A percentile compares a stretch with the other conserved stretches of the same genome.
These are phyloP conservation scores for Pycnomerus fuliginosus DNA, from an alignment of 2,888 invertebrate species.

Conservation along the genomic window DNA sequence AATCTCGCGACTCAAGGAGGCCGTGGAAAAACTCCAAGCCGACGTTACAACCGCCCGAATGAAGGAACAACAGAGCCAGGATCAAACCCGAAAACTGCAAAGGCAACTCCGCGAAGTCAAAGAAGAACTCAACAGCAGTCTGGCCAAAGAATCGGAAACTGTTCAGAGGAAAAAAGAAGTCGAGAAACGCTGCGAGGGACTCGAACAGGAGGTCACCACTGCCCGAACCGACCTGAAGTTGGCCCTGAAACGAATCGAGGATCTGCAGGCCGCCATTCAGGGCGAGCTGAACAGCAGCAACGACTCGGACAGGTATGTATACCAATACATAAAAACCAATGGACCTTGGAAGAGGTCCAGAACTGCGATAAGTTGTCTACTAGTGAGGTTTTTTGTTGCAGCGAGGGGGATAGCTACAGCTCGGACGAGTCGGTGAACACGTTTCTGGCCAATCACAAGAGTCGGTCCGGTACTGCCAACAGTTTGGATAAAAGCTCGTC, in stretches of 20 bases:
- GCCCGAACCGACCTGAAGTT: conserved; percentile 80
- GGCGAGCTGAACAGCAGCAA: conserved; percentile 73
- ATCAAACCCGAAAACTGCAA: conserved; percentile 73
- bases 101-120: conserved; percentile 71
- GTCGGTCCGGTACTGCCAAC: conserved; percentile 46
- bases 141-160: conserved; percentile 75
- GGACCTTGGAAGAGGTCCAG: not conserved
- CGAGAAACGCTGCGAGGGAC: conserved; percentile 70
- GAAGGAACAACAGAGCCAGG: conserved; percentile 76
- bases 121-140: conserved; percentile 72
- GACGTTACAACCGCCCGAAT: conserved; percentile 71
- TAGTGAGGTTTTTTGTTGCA: conserved; percentile 45
- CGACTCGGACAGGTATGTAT: conserved; percentile 64
- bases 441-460: conserved; percentile 63
- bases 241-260: conserved; percentile 86
- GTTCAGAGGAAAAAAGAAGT: conserved; percentile 71
- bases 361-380: not conserved
- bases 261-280: conserved; percentile 89
- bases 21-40: conserved; percentile 67
- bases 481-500: conserved; percentile 45
- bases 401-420: conserved; percentile 66
- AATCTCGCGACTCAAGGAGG: conserved; percentile 67
- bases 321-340: conserved; percentile 1
- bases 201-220: conserved; percentile 70
- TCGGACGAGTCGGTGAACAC: conserved; percentile 67